A percentile compares a stretch with the other conserved stretches of the same genome.
phyloP scores from a whole-genome alignment of 2,797 vertebrate species.

The Todus mexicanus region DNA sequence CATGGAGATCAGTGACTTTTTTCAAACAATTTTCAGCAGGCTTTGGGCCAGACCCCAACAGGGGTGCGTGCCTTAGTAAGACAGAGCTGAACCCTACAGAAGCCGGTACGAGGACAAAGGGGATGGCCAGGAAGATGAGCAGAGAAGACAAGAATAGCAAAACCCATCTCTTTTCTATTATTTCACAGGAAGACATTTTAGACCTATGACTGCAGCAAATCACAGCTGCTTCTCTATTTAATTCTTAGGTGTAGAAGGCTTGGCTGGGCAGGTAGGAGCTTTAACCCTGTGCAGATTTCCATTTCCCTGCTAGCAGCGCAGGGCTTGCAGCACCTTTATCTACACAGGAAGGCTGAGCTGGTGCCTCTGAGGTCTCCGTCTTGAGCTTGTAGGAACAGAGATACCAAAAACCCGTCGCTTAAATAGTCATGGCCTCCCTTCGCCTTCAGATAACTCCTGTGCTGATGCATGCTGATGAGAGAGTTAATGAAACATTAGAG shows the following conservation, averaged over 20 bases:
- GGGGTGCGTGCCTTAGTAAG: not conserved
- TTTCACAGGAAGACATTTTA: not conserved
- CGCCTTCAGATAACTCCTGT: slow-evolving; percentile 22
- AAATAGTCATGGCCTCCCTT: not conserved
- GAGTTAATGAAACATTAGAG: slow-evolving; percentile 7
- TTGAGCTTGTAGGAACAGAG: not conserved
- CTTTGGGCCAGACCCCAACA: not conserved
- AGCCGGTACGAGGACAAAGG: not conserved
- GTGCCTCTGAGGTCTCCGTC: not conserved
- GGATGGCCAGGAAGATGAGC: not conserved
- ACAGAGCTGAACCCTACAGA: not conserved
- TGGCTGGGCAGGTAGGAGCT: not conserved
- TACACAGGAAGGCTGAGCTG: slow-evolving; percentile 19
- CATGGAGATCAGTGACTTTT: accelerated
- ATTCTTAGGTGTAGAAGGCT: not conserved
- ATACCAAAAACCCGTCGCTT: not conserved
- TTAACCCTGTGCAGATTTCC: not conserved
- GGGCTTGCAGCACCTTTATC: not conserved
- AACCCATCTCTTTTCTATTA: not conserved
- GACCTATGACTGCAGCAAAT: not conserved
- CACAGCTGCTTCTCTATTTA: not conserved
- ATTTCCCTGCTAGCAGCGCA: not conserved
- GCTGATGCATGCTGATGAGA: slow-evolving; percentile 11
- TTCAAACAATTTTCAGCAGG: not conserved
- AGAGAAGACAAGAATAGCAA: not conserved